A percentile compares a stretch with the other conserved stretches of the same genome.
Evolutionary conservation across 2,797 vertebrate species (phyloP).

Genomic region (Oophaga sylvatica): DNA sequence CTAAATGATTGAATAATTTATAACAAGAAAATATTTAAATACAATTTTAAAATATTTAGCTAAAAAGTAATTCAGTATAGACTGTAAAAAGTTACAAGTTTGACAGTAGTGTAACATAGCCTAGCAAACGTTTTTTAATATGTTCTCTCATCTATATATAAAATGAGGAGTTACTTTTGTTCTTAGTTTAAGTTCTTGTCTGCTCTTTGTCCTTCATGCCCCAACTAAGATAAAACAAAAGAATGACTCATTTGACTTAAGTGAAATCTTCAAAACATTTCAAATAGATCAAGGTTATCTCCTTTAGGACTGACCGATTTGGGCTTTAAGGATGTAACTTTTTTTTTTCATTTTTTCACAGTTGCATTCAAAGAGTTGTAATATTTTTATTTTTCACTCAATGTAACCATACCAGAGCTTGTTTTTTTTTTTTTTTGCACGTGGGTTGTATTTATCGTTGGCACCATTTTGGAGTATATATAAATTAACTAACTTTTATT

Average conservation of each 20-base stretch:
- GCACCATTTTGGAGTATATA: no score
- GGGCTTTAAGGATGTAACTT: no score
- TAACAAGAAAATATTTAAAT: conserved; percentile 35
- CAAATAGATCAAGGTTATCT: neutral
- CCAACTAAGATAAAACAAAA: neutral
- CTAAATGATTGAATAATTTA: conserved; percentile 38
- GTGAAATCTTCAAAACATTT: neutral
- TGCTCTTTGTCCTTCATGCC: neutral
- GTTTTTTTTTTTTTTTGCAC: no score
- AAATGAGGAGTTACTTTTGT: no score
- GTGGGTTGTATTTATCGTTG: no score
- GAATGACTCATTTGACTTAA: neutral
- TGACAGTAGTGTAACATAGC: neutral
- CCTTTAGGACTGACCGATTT: no score
- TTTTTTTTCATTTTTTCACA: no score
- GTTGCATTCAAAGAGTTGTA: no score
- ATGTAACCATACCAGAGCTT: no score
- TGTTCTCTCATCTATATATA: neutral
- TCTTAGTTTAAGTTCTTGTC: neutral
- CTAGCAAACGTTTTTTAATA: neutral
- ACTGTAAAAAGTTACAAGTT: conserved; percentile 22
- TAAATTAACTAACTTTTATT: no score
- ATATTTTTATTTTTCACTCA: no score
- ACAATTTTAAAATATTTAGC: conserved; percentile 48
- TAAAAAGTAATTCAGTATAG: conserved; percentile 9